Evolutionary conservation across 2,888 invertebrate species (phyloP).

Genomic region (Luffia ferchaultella): DNA sequence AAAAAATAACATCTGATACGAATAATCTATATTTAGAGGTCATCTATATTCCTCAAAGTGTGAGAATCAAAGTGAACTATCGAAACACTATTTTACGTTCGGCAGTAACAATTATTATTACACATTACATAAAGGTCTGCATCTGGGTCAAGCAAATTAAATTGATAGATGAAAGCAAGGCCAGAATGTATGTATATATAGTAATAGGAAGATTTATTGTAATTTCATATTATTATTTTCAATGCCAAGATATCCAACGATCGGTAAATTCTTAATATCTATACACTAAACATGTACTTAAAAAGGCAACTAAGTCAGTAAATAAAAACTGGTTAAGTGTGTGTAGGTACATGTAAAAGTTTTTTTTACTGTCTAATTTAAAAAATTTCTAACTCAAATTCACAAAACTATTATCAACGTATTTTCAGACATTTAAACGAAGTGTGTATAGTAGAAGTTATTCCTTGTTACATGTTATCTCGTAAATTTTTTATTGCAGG

Average conservation of each 20-base stretch:
- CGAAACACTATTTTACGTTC: background rate
- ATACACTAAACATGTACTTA: background rate
- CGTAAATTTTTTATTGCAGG: too few relatives aligned
- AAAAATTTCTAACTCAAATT: too few relatives aligned
- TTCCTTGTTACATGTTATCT: too few relatives aligned
- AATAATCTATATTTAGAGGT: background rate
- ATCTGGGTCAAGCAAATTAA: background rate
- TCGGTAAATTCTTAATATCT: background rate
- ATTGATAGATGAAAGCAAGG: background rate
- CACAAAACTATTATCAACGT: too few relatives aligned
- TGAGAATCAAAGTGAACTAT: background rate
- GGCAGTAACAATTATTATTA: background rate
- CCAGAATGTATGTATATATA: background rate
- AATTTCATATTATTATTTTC: background rate
- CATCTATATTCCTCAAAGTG: background rate
- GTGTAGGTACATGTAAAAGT: too few relatives aligned
- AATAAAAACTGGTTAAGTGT: background rate
- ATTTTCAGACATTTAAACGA: too few relatives aligned
- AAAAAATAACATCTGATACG: too few relatives aligned
- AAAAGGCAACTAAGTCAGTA: background rate
- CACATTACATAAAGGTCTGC: background rate
- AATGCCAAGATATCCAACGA: background rate
- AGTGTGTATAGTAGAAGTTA: too few relatives aligned
- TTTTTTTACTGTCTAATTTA: too few relatives aligned
- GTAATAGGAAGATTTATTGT: background rate